Percentiles rank a stretch among this genome's conserved stretches.
phyloP scores from a whole-genome alignment of 2,888 invertebrate species.

The Tenthredo notha region DNA sequence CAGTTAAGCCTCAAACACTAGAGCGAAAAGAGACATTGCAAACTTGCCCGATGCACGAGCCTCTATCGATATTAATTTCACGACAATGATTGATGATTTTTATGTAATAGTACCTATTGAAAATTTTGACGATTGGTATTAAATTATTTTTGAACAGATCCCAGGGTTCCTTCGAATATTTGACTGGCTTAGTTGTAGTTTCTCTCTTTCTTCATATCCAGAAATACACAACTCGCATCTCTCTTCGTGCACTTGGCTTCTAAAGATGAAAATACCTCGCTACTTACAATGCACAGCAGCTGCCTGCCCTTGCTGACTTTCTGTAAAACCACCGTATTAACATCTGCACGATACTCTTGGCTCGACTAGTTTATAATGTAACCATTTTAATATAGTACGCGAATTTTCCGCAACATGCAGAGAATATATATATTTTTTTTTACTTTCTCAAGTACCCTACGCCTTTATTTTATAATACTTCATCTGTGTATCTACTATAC shows the following conservation, averaged over 20 bases:
- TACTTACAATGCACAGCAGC: conserved; percentile 46
- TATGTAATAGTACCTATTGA: too few relatives aligned
- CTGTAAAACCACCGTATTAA: conserved; percentile 15
- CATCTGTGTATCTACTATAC: neutral
- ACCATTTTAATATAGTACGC: neutral
- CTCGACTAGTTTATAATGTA: neutral
- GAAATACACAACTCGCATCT: conserved; percentile 37
- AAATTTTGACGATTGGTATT: too few relatives aligned
- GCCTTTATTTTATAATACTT: neutral
- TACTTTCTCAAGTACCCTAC: neutral
- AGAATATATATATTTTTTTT: neutral
- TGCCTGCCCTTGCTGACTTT: conserved; percentile 44
- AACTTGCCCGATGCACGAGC: too few relatives aligned
- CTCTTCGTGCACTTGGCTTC: conserved; percentile 40
- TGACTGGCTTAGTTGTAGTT: neutral
- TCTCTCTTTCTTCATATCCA: conserved; percentile 13
- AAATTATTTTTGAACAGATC: neutral
- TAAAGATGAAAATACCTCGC: conserved; percentile 42
- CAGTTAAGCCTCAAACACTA: neutral
- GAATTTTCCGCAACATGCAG: neutral
- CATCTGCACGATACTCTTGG: neutral
- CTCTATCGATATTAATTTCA: too few relatives aligned
- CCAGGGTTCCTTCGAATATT: neutral
- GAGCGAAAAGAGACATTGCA: conserved; percentile 26
- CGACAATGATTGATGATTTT: too few relatives aligned